Base-by-base conservation (phyloP, 2,888 invertebrate genomes). In the Conops quadrifasciatus region DNA sequence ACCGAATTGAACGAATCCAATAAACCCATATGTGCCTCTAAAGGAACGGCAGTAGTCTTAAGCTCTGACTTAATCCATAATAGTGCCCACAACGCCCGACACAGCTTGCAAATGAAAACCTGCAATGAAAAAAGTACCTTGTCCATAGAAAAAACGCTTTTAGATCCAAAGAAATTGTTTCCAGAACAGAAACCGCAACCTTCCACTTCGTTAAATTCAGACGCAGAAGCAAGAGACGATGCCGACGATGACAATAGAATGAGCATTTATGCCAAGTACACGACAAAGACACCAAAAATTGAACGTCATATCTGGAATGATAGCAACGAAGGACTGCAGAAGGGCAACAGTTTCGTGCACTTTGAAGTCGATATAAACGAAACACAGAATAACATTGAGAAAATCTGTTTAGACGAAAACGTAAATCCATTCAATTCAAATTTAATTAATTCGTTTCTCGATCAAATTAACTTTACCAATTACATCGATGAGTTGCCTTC, bases 381-480 rank as follows among this genome's bases (percentile, higher is more conserved):
- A 16, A 80, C 82, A 0, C 70, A 76, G 24, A 77, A 79, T 62
- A n/a, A 76, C 1, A 78, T 81, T 28, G 77, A 79, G 51, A 74
- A 78, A 47, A 69, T 77, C 21, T 62, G 78, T 26, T 21, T 78
- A 2, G 76, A 78, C 51, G 65, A 72, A 2, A 84, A 87, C 68
- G 88, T 93, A 47, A 93, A 97, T 88, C 97, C 97, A 0, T 97
- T 96, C 82, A 92, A 91, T 82, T 89, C 89, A 67, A 89, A 90
- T 65, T 86, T 94, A 36, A 89, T 93, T 62, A 86, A 89, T 53
- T 89, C 90, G 3, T 87, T 96, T 72, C 85, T 96, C 77, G 89
- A 90, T 71, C 90, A 90, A 77, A 90, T 93, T 11, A 90, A 90
- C 76, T 94, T 94, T 80, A 92, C 92, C 0, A 87, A 85, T 81